Conservation (phyloP, 2,888 invertebrate genomes). For the Epinotia demarniana region DNA sequence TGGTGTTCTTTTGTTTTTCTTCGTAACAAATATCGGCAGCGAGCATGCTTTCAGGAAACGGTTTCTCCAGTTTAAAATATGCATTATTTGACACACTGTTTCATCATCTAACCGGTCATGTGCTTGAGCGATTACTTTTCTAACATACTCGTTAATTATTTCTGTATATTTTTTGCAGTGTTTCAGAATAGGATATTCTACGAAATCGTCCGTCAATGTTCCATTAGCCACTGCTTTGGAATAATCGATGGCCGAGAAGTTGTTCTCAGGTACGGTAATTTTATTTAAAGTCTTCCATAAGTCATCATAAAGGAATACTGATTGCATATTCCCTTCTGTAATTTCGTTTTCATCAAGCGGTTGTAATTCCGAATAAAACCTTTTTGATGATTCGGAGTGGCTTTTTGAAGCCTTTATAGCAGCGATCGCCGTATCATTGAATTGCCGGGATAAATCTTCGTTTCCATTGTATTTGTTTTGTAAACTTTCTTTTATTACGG, state of each 20-base stretch:
- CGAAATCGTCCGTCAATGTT: constrained; percentile 75
- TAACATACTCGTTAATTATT: constrained; percentile 75
- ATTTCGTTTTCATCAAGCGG: constrained; percentile 50
- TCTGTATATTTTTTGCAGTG: constrained; percentile 79
- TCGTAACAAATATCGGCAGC: constrained; percentile 62
- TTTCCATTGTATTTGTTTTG: constrained; percentile 47
- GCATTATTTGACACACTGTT: constrained; percentile 72
- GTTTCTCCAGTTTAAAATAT: constrained; percentile 82
- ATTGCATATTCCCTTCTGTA: constrained; percentile 67
- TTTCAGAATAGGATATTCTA: constrained; percentile 82
- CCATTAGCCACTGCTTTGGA: constrained; percentile 76
- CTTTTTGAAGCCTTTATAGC: constrained; percentile 49
- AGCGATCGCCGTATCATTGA: constrained; percentile 59
- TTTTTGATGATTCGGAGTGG: constrained; percentile 55
- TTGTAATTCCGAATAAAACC: constrained; percentile 67
- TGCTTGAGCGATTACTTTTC: constrained; percentile 61
- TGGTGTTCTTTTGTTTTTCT: constrained; percentile 63
- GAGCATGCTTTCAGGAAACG: constrained; percentile 77
- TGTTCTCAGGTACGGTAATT: constrained; percentile 50
- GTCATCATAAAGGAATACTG: constrained; percentile 77
- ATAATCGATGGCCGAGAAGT: constrained; percentile 78
- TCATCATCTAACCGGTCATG: constrained; percentile 63
- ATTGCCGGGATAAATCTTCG: constrained; percentile 47
- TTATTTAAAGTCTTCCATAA: constrained; percentile 56
- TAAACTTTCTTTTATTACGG: constrained; percentile 54